These are phyloP conservation scores for Serrognathus titanus DNA, from an alignment of 2,888 invertebrate genomes.

Conservation along the genomic window DNA sequence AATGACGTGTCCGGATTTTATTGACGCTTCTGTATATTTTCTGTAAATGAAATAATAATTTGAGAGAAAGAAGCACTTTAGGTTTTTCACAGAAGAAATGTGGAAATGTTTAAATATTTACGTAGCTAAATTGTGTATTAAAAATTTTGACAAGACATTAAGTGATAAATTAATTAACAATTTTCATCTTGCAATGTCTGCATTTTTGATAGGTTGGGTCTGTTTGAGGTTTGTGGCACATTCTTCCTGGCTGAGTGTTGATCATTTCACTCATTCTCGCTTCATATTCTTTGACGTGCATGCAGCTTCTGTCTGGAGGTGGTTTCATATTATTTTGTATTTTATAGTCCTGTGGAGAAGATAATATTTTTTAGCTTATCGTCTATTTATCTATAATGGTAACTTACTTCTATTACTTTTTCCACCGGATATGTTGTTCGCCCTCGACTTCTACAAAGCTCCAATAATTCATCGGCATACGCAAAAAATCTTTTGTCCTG, in stretches of 20 bases:
- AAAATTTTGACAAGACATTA: too few relatives aligned
- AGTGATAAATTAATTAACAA: neutral
- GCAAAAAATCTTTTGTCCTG: constrained; percentile 54
- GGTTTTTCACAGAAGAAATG: too few relatives aligned
- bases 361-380: constrained; percentile 3
- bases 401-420: constrained; percentile 48
- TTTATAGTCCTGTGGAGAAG: neutral
- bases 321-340: neutral
- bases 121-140: too few relatives aligned
- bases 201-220: constrained; percentile 18
- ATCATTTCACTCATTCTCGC: constrained; percentile 1
- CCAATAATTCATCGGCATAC: constrained; percentile 51
- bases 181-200: constrained; percentile 7
- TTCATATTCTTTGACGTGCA: neutral
- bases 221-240: constrained; percentile 16
- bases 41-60: too few relatives aligned
- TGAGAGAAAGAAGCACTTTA: too few relatives aligned
- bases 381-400: neutral
- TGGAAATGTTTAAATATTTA: too few relatives aligned
- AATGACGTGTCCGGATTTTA: too few relatives aligned
- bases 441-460: constrained; percentile 47
- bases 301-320: neutral
- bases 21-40: too few relatives aligned
- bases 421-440: constrained; percentile 50
- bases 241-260: constrained; percentile 19